These are phyloP conservation scores for Empidonax traillii DNA, from an alignment of 2,113 vertebrate species.

Conservation along the genomic window DNA sequence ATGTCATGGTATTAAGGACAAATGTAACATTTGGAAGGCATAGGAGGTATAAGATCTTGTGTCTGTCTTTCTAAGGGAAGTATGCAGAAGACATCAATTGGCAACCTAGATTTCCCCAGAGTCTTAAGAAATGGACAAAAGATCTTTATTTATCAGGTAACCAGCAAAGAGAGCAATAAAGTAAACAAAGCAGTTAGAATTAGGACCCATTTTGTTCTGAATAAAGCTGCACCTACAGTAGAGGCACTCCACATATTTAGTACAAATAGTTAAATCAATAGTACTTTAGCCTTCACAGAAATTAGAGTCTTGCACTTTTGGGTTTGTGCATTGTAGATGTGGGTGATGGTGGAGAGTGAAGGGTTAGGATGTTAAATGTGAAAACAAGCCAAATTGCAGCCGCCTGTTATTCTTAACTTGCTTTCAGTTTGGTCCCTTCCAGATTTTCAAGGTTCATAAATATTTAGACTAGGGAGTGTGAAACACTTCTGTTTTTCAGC, in stretches of 20 bases:
- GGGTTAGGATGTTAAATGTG: not conserved
- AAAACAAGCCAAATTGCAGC: not conserved
- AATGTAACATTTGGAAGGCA: not conserved
- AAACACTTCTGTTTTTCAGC: not conserved
- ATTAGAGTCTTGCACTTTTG: not conserved
- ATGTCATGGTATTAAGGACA: not conserved
- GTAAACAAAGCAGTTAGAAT: not conserved
- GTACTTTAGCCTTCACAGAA: not conserved
- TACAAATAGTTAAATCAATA: not conserved
- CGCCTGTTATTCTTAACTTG: not conserved
- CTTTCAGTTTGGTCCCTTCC: not conserved
- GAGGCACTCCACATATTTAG: not conserved
- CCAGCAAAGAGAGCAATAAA: not conserved
- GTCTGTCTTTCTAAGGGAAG: not conserved
- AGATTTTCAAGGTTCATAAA: not conserved
- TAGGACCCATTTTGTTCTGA: not conserved
- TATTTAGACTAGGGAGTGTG: not conserved
- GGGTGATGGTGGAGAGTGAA: not conserved
- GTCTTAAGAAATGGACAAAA: not conserved
- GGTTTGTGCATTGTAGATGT: not conserved
- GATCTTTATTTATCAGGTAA: not conserved
- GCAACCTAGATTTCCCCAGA: not conserved
- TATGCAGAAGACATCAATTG: not conserved
- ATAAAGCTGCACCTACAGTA: not conserved
- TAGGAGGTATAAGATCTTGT: not conserved